Conservation (phyloP, 1,140 invertebrate species). For the Camponotus floridanus region DNA sequence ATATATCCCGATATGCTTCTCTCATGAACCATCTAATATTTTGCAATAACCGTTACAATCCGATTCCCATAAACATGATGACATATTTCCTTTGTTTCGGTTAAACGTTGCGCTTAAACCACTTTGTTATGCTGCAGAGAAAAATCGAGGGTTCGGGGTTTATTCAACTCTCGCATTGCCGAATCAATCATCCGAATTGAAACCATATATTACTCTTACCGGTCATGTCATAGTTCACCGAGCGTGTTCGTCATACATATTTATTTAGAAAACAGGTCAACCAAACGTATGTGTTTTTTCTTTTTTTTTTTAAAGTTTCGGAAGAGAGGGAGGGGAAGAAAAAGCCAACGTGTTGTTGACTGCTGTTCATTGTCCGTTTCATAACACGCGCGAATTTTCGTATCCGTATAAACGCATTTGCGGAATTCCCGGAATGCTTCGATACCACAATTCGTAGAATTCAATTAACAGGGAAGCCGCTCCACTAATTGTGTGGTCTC, state of each 20-base stretch:
- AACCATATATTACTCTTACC: conserved; percentile 35
- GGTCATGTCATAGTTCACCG: conserved; percentile 26
- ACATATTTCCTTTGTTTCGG: not conserved
- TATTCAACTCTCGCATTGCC: not conserved
- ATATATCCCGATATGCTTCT: not conserved
- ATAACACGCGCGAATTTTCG: conserved; percentile 34
- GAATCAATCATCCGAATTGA: conserved; percentile 42
- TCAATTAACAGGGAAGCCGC: conserved; percentile 24
- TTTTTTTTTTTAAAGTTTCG: conserved; percentile 15
- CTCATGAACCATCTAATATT: not conserved
- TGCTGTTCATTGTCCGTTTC: conserved; percentile 17
- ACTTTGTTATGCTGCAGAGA: not conserved
- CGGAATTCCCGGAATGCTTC: conserved; percentile 4
- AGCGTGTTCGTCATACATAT: conserved; percentile 43
- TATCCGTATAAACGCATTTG: conserved; percentile 48
- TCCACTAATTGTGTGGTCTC: conserved; percentile 7
- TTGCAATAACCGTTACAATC: not conserved
- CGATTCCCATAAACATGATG: not conserved
- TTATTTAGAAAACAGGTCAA: conserved; percentile 41
- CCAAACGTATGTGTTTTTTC: not conserved
- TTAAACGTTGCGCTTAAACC: not conserved
- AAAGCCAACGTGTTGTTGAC: conserved; percentile 15
- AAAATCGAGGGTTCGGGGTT: conserved; percentile 12
- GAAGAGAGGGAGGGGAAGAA: not conserved
- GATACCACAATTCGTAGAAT: conserved; percentile 54